Conservation (phyloP, 2,113 vertebrate genomes). For the Eulacestoma nigropectus region DNA sequence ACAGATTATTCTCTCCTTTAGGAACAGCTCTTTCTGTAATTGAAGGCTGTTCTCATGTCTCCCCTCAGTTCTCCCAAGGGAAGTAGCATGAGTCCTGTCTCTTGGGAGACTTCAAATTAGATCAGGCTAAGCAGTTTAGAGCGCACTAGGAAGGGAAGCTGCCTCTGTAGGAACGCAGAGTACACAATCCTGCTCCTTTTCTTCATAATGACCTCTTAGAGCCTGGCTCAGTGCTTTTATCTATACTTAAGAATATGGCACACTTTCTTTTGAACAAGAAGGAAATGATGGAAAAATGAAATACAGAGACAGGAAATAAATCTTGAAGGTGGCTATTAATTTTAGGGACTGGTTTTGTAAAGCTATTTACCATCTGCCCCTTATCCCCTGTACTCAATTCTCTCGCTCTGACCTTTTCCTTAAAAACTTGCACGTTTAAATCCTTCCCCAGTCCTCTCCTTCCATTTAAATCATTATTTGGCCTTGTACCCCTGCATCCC, state of each 20-base stretch:
- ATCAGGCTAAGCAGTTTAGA: slow-evolving; percentile 8
- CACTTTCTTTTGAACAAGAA: slow-evolving; percentile 9
- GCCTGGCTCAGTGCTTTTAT: background rate
- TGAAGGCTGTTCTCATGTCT: slow-evolving; percentile 21
- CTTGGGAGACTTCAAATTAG: slow-evolving; percentile 29
- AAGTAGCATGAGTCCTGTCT: background rate
- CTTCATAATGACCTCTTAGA: slow-evolving; percentile 8
- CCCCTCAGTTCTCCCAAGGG: background rate
- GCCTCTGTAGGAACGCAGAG: background rate
- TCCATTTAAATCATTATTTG: background rate
- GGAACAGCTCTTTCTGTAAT: background rate
- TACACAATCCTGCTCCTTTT: background rate
- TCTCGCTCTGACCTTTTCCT: background rate
- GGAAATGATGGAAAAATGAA: slow-evolving; percentile 47
- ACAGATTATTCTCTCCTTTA: slow-evolving; percentile 14
- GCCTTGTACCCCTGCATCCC: background rate
- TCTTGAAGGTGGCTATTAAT: background rate
- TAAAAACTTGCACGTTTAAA: slow-evolving; percentile 1
- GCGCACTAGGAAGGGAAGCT: background rate
- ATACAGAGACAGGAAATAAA: slow-evolving; percentile 35
- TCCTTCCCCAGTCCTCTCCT: background rate
- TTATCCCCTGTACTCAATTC: background rate
- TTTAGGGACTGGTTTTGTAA: slow-evolving; percentile 20
- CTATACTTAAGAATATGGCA: background rate
- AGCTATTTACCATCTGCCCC: slow-evolving; percentile 40